These are phyloP conservation scores for Lamellibrachia satsuma DNA, from an alignment of 2,888 invertebrate genomes.

Conservation along the genomic window DNA sequence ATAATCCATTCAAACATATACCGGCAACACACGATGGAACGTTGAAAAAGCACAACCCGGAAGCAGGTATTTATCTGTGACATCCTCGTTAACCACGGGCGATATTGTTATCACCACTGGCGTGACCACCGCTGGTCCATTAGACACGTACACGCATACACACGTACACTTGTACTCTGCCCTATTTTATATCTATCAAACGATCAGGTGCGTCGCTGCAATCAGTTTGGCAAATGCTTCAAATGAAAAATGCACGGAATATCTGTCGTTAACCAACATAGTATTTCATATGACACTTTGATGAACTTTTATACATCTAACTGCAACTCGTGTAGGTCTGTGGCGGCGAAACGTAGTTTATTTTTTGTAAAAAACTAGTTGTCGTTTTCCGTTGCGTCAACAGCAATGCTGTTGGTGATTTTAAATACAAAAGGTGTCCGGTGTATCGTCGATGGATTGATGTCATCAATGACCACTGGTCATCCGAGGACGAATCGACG, in stretches of 20 bases:
- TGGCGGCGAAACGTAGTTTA: too few relatives aligned
- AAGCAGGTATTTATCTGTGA: too few relatives aligned
- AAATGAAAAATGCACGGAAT: not conserved
- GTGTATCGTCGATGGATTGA: too few relatives aligned
- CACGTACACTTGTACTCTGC: not conserved
- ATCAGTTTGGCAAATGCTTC: not conserved
- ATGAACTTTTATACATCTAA: not conserved
- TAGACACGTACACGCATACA: not conserved
- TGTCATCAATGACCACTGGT: too few relatives aligned
- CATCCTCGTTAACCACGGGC: not conserved
- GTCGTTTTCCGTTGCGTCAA: too few relatives aligned
- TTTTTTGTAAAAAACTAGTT: too few relatives aligned
- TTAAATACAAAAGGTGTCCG: too few relatives aligned
- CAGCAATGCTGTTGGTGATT: too few relatives aligned
- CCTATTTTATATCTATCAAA: not conserved
- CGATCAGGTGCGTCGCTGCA: not conserved
- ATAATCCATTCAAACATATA: too few relatives aligned
- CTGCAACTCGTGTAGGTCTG: not conserved
- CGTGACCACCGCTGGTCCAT: not conserved
- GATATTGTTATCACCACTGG: not conserved
- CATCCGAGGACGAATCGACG: too few relatives aligned
- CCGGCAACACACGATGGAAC: too few relatives aligned
- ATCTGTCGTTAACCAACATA: not conserved
- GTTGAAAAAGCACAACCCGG: too few relatives aligned
- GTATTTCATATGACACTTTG: not conserved